phyloP scores from a whole-genome alignment of 2,888 invertebrate species.

The Leucoma salicis region DNA sequence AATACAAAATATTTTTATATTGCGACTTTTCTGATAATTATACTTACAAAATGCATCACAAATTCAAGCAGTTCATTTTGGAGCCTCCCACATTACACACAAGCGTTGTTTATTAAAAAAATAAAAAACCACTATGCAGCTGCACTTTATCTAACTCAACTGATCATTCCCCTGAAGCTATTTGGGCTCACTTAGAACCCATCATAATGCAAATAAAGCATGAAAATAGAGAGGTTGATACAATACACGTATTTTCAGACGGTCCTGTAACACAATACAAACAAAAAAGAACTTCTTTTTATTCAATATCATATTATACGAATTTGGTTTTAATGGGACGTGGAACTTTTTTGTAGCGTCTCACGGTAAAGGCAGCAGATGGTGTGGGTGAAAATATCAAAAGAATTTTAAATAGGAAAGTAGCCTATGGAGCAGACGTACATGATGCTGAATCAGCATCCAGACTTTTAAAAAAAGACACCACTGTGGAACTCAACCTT shows the following conservation, averaged over 20 bases:
- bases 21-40: constrained; percentile 9
- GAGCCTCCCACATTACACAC: constrained; percentile 7
- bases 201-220: constrained; percentile 3
- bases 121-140: constrained; percentile 3
- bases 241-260: constrained; percentile 12
- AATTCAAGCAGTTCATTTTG: constrained; percentile 9
- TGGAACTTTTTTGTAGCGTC: constrained; percentile 1
- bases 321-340: too few relatives aligned
- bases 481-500: not conserved
- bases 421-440: not conserved
- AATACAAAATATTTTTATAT: constrained; percentile 1
- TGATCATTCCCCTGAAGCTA: too few relatives aligned
- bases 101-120: constrained; percentile 4
- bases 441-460: not conserved
- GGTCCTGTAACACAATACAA: constrained; percentile 5
- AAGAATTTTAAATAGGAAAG: not conserved
- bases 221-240: not conserved
- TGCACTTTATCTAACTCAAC: too few relatives aligned
- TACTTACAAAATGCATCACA: constrained; percentile 2
- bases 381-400: constrained; percentile 4
- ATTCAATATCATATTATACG: too few relatives aligned
- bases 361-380: not conserved
- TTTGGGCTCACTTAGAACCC: too few relatives aligned
- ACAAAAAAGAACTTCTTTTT: not conserved
- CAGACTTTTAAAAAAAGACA: not conserved